Conservation (phyloP, 2,797 vertebrate genomes). For the Heterohyrax brucei region DNA sequence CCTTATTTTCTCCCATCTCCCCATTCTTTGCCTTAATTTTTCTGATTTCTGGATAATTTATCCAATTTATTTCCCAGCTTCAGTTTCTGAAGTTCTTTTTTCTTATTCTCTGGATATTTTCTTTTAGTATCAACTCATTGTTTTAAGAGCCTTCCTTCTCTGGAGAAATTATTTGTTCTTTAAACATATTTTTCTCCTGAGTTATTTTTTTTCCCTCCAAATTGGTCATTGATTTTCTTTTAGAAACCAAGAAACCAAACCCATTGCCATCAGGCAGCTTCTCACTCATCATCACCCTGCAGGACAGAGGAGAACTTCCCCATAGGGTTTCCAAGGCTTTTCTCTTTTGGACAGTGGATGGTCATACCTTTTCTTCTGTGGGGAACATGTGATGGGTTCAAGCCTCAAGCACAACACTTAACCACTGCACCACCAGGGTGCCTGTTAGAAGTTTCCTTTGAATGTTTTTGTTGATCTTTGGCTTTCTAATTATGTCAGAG, state of each 20-base stretch:
- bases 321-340: too few relatives aligned
- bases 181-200: neutral
- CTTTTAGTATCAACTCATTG: neutral
- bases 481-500: neutral
- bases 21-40: neutral
- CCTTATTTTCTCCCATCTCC: neutral
- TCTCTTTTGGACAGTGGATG: too few relatives aligned
- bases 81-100: neutral
- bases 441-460: neutral
- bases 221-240: conserved; percentile 7
- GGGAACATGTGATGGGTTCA: neutral
- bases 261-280: too few relatives aligned
- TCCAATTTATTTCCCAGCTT: neutral
- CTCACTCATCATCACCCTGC: too few relatives aligned
- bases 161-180: conserved; percentile 16
- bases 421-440: neutral
- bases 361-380: neutral
- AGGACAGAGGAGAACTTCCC: too few relatives aligned
- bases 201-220: neutral
- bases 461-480: neutral
- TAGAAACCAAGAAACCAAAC: neutral
- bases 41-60: neutral
- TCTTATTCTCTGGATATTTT: neutral
- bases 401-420: too few relatives aligned
- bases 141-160: neutral